A percentile compares a stretch with the other conserved stretches of the same genome.
These are phyloP conservation scores for Pteria penguin DNA, from an alignment of 2,888 invertebrate genomes.

Conservation along the genomic window DNA sequence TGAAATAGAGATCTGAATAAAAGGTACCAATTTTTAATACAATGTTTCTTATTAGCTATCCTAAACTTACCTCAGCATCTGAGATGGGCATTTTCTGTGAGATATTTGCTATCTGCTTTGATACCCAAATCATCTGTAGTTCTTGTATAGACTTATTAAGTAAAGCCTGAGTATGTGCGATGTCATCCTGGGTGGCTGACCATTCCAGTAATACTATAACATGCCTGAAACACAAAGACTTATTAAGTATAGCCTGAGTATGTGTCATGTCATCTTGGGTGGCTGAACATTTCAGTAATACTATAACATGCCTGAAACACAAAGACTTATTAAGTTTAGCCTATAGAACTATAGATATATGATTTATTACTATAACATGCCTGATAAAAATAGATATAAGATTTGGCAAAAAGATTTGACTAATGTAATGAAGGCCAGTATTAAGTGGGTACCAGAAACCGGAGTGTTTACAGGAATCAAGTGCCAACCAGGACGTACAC, in stretches of 20 bases:
- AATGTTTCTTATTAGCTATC: background rate
- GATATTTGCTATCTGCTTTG: conserved; percentile 58
- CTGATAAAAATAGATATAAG: conserved; percentile 66
- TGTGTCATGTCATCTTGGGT: conserved; percentile 46
- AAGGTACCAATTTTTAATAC: too few species aligned
- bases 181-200: conserved; percentile 50
- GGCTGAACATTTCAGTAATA: conserved; percentile 66
- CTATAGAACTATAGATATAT: conserved; percentile 59
- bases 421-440: too few species aligned
- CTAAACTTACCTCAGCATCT: conserved; percentile 63
- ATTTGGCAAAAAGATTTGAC: too few species aligned
- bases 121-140: conserved; percentile 69
- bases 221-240: conserved; percentile 64
- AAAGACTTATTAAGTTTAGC: conserved; percentile 53
- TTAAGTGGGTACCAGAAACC: too few species aligned
- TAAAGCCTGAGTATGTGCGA: conserved; percentile 46
- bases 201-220: conserved; percentile 72
- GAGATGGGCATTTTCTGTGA: conserved; percentile 68
- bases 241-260: conserved; percentile 54
- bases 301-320: conserved; percentile 69
- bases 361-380: conserved; percentile 70
- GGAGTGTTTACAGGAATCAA: too few species aligned
- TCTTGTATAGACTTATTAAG: conserved; percentile 60
- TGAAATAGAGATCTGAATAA: too few species aligned
- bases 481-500: too few species aligned